A percentile compares a stretch with the other conserved stretches of the same genome.
phyloP scores from a whole-genome alignment of 2,113 vertebrate species.

The Kryptolebias marmoratus region DNA sequence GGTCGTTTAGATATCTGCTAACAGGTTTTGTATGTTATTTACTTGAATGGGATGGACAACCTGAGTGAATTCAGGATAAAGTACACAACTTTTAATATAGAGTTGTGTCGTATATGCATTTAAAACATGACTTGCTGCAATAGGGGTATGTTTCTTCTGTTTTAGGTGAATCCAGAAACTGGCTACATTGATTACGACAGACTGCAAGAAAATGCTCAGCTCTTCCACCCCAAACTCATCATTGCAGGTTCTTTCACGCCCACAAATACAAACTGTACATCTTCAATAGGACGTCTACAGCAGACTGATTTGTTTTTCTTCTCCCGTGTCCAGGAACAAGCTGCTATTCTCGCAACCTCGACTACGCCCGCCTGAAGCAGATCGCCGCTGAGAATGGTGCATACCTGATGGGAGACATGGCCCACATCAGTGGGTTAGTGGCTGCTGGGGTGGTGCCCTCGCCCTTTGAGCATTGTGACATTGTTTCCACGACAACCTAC shows the following conservation, averaged over 20 bases:
- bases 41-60: too few relatives aligned
- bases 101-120: neutral
- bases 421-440: conserved; percentile 95
- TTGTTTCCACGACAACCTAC: conserved; percentile 95
- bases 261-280: neutral
- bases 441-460: conserved; percentile 90
- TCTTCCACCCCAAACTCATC: conserved; percentile 95
- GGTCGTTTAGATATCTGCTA: too few relatives aligned
- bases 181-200: conserved; percentile 93
- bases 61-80: too few relatives aligned
- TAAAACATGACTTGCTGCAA: too few relatives aligned
- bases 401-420: conserved; percentile 94
- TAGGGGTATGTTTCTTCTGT: conserved; percentile 15
- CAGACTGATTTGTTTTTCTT: neutral
- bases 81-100: neutral
- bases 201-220: conserved; percentile 88
- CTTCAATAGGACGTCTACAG: too few relatives aligned
- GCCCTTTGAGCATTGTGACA: conserved; percentile 90
- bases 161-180: conserved; percentile 90
- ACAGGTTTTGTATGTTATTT: too few relatives aligned
- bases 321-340: conserved; percentile 83
- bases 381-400: conserved; percentile 88
- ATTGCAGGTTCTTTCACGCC: conserved; percentile 76
- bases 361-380: conserved; percentile 88
- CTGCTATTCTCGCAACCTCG: conserved; percentile 95